Conservation (phyloP, 2,797 vertebrate species). For the Gymnoscopelus braueri region DNA sequence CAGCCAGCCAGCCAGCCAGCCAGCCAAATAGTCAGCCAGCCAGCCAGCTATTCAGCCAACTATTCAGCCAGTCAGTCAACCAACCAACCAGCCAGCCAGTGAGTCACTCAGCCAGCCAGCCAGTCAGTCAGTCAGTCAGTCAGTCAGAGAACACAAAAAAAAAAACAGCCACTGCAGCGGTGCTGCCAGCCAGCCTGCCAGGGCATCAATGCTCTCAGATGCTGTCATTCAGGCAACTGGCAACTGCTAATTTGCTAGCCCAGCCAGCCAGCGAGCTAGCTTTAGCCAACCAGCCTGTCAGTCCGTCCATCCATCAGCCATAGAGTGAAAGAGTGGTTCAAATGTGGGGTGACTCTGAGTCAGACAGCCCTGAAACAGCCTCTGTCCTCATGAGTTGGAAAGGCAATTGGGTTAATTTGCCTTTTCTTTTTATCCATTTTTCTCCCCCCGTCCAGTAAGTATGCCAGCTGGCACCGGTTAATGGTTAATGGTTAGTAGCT, state of each 20-base stretch:
- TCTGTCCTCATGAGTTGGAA: constrained; percentile 20
- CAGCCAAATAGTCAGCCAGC: no score
- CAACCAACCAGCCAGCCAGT: no score
- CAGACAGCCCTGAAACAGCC: constrained; percentile 18
- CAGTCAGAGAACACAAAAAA: no score
- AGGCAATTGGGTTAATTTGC: constrained; percentile 39
- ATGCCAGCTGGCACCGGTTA: constrained; percentile 44
- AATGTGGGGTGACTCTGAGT: constrained; percentile 24
- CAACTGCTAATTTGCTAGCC: constrained; percentile 20
- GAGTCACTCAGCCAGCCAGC: no score
- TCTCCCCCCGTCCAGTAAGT: constrained; percentile 19
- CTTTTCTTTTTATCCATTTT: constrained; percentile 30
- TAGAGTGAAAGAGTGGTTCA: constrained; percentile 7
- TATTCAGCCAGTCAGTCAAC: no score
- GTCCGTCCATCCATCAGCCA: constrained; percentile 8
- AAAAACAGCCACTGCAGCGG: neutral
- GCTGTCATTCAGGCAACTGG: constrained; percentile 41
- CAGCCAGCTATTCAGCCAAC: no score
- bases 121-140: no score
- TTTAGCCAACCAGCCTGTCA: neutral
- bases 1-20: constrained; percentile 28
- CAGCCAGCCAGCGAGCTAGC: neutral
- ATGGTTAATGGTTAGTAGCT: constrained; percentile 43
- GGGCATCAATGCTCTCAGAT: constrained; percentile 31
- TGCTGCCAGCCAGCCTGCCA: constrained; percentile 27